A percentile compares a stretch with the other conserved stretches of the same genome.
Evolutionary conservation across 2,888 invertebrate genomes (phyloP).

Genomic region (Empis stercorea): DNA sequence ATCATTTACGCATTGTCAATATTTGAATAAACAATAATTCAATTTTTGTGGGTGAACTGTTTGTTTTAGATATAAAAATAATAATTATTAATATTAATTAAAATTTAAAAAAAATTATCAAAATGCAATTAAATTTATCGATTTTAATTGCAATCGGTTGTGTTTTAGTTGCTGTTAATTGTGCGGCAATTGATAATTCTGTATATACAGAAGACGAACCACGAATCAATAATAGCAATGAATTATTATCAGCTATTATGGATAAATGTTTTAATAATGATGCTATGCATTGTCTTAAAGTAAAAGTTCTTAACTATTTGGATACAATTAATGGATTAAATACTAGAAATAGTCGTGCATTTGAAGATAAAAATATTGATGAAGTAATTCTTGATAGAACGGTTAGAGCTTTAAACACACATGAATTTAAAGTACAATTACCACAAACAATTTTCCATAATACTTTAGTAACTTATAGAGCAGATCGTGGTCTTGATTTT

Average conservation of each 20-base stretch:
- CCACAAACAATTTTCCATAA: constrained; percentile 59
- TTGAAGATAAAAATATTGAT: constrained; percentile 51
- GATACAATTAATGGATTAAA: constrained; percentile 54
- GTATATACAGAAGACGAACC: constrained; percentile 36
- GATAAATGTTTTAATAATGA: constrained; percentile 58
- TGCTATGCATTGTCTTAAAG: constrained; percentile 61
- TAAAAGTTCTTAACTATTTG: constrained; percentile 62
- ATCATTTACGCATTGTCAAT: constrained; percentile 35
- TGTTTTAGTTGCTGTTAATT: constrained; percentile 40
- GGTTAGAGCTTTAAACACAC: constrained; percentile 55
- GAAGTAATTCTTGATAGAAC: constrained; percentile 62
- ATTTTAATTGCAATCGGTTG: constrained; percentile 42
- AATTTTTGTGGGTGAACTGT: background rate
- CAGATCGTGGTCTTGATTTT: constrained; percentile 52
- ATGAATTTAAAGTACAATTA: constrained; percentile 58
- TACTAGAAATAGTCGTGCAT: constrained; percentile 47
- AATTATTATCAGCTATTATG: constrained; percentile 55
- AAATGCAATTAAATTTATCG: constrained; percentile 31
- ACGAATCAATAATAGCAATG: constrained; percentile 50
- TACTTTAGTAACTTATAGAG: constrained; percentile 53
- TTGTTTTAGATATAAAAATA: background rate
- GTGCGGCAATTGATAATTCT: constrained; percentile 41
- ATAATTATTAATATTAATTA: constrained; percentile 1
- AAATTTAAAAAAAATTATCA: constrained; percentile 4
- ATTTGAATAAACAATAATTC: constrained; percentile 9